Base-by-base conservation (phyloP, 2,888 invertebrate genomes). In the Eustalomyia histrio region DNA sequence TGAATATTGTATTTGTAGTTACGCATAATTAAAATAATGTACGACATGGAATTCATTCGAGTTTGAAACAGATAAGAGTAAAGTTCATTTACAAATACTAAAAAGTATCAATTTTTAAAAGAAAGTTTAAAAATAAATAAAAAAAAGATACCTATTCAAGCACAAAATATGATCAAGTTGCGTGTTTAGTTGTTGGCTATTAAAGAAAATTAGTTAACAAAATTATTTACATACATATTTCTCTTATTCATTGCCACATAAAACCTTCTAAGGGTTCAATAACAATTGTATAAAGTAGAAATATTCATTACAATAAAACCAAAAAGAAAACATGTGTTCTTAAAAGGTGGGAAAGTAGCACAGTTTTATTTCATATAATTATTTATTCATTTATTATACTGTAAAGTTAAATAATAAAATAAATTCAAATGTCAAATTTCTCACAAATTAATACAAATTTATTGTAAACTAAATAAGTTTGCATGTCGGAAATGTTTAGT, bases 231-330 rank as follows among this genome's bases (percentile, higher is more conserved):
- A n/a, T n/a, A n/a, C 24, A 24, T 24, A 24, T 24, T 24, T 24
- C 24, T 35, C 12, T 5, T 35, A 10, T 35, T 43, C 43, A n/a
- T 43, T 43, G 14, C 43, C 43, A 47, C 43, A n/a, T 24, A 17
- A 21, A 8, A 52, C 24, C 16, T 16, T n/a, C 16, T 64, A 64
- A 64, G 64, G 50, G 64, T 64, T 64, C 64, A 64, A 29, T 64
- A 47, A 8, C 21, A 63, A 47, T 50, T 63, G 43, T n/a, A 29
- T 17, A 47, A 47, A 47, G 6, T 14, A 47, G 6, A 47, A 47
- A 47, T n/a, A n/a, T n/a, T 4, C 39, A 39, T 39, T 29, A 29
- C 14, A 39, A 39, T 39, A 39, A 47, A 47, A 47, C n/a, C 6
- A n/a, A 47, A 39, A 0, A 47, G 6, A 6, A n/a, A n/a, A 47